Evolutionary conservation across 2,797 vertebrate species (phyloP).

Genomic region (Muraenolepis orangiensis): DNA sequence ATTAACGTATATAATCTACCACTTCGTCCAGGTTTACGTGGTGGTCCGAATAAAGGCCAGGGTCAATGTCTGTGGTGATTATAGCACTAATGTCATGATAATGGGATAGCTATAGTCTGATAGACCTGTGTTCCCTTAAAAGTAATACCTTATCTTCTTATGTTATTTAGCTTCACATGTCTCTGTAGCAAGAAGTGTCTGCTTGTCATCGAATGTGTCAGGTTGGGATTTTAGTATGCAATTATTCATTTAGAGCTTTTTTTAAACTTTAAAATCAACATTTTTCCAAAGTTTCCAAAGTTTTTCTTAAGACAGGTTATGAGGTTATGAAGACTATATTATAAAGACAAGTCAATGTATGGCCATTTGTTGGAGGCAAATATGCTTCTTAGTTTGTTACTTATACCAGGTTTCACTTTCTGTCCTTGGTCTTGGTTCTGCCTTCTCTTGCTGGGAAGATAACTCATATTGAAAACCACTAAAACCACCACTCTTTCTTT

Average conservation of each 20-base stretch:
- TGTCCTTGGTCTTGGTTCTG: neutral
- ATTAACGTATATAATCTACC: neutral
- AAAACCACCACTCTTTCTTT: neutral
- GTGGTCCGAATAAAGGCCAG: conserved; percentile 19
- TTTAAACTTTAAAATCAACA: neutral
- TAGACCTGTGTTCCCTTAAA: conserved; percentile 30
- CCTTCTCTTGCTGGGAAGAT: neutral
- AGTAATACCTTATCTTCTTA: conserved; percentile 33
- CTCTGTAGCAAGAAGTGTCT: neutral
- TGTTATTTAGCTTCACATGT: conserved; percentile 4
- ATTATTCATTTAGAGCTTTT: neutral
- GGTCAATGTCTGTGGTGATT: conserved; percentile 34
- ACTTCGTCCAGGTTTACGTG: conserved; percentile 25
- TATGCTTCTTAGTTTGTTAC: neutral
- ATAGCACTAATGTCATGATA: conserved; percentile 50
- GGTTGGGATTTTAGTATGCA: neutral
- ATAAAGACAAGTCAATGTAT: neutral
- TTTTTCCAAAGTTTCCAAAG: neutral
- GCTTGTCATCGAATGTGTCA: neutral
- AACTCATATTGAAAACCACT: neutral
- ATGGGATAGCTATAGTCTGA: conserved; percentile 37
- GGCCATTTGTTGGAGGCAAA: neutral
- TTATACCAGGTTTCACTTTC: neutral
- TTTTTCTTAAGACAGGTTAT: neutral
- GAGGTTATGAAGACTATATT: neutral